Evolutionary conservation across 2,888 invertebrate species (phyloP).

Genomic region (Adelphocoris suturalis): DNA sequence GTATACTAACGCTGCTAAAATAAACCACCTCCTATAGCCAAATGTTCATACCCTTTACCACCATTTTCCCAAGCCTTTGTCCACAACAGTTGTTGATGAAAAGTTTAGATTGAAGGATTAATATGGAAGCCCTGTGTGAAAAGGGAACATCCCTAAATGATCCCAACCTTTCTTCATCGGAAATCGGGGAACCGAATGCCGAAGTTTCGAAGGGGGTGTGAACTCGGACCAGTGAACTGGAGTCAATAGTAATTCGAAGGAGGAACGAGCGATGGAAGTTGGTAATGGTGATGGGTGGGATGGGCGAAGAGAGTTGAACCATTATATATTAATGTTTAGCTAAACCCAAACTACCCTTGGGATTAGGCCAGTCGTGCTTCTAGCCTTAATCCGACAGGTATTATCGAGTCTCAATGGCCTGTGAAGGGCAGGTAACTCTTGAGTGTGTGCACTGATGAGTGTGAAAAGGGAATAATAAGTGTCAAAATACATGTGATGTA

Average conservation of each 20-base stretch:
- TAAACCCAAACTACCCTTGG: not conserved
- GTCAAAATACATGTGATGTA: no score
- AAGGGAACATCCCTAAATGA: not conserved
- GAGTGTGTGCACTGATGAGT: no score
- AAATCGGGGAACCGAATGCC: not conserved
- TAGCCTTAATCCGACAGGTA: slow-evolving; percentile 53
- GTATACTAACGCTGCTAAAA: no score
- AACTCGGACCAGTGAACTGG: slow-evolving; percentile 23
- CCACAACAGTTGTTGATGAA: not conserved
- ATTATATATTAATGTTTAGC: slow-evolving; percentile 41
- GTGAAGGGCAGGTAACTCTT: no score
- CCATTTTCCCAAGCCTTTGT: not conserved
- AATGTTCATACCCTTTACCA: not conserved
- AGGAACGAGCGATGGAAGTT: slow-evolving; percentile 15
- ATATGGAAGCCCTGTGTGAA: no score
- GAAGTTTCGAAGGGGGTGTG: slow-evolving; percentile 13
- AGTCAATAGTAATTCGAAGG: slow-evolving; percentile 21
- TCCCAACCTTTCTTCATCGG: not conserved
- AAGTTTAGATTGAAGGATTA: not conserved
- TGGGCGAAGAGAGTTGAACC: not conserved
- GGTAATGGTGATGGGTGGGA: slow-evolving; percentile 29
- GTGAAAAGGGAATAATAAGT: no score
- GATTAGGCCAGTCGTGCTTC: not conserved
- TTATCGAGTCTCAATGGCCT: slow-evolving; percentile 18
- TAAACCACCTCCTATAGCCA: not conserved